Conservation (phyloP, 1,140 invertebrate species). For the Aphis craccivora region DNA sequence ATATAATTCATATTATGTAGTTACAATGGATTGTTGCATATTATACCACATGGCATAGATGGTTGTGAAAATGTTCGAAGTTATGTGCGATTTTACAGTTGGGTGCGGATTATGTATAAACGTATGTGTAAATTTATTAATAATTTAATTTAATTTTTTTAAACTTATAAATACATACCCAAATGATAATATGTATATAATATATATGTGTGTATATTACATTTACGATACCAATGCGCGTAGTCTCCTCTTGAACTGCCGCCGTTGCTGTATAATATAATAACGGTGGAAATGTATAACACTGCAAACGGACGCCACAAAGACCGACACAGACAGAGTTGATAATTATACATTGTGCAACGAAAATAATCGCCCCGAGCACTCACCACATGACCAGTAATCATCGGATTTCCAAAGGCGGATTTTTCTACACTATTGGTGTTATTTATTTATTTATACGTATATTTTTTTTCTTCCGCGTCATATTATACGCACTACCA, state of each 20-base stretch:
- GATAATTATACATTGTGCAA: conserved; percentile 29
- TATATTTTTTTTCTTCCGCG: neutral
- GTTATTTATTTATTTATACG: neutral
- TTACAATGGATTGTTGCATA: neutral
- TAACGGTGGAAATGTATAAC: conserved; percentile 13
- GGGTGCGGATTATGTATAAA: neutral
- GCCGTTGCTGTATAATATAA: neutral
- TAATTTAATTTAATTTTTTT: neutral
- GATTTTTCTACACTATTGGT: neutral
- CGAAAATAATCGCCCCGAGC: conserved; percentile 16
- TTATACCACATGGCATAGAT: no score
- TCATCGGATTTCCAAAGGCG: neutral
- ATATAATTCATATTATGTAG: neutral
- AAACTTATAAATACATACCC: neutral
- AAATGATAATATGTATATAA: neutral
- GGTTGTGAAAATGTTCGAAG: neutral
- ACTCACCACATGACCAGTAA: conserved; percentile 9
- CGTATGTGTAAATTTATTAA: neutral
- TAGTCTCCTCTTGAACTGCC: neutral
- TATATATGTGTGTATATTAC: neutral
- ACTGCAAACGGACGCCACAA: neutral
- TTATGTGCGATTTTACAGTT: neutral
- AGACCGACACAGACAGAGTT: neutral
- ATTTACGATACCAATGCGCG: neutral
- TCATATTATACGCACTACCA: neutral